Base-by-base conservation (phyloP, 2,888 invertebrate genomes). In the Cremastobaeus sp. region DNA sequence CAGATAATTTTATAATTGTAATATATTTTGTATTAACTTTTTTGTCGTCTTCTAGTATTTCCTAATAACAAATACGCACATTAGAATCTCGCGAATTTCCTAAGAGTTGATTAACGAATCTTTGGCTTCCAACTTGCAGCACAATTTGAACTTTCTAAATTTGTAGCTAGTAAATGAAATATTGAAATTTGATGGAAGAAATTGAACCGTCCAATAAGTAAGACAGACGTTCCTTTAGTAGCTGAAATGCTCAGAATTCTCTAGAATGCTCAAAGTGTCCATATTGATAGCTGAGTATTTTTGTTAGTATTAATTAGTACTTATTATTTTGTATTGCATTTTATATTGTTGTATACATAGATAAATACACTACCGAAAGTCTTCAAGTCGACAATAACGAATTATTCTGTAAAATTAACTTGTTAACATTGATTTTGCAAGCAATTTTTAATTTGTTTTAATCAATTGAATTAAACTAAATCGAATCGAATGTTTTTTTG, bases 241-340 rank as follows among this genome's bases (percentile, higher is more conserved):
- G 72, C 72, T 55, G 35, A 64, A 50, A 60, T 73, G 55, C 55
- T 66, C 54, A 50, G 25, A 73, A 55, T 35, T 55, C n/a, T 59
- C 55, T 76, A 71, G 52, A 65, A 77, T 74, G 62, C 65, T 62
- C 66, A 73, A 68, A 86, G 86, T 87, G 86, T 87, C 86, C 86
- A 86, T 85, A 79, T 48, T 69, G 78, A 82, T 84, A 85, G 86
- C 85, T 86, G 85, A 85, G 84, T 86, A 85, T 86, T 84, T 60
- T 69, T 60, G 9, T 12, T 43, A n/a, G 1, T 45, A 12, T 20
- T 5, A 1, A 28, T 32, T 45, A 35, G 11, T 35, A 52, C 15
- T 54, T 65, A 43, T 60, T 54, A 15, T 60, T 69, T 60, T 54
- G 2, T 54, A 47, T 9, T 25, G 0, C 1, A 43, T 45, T 60